These are phyloP conservation scores for Apotomis betuletana DNA, from an alignment of 2,888 invertebrate species.

Conservation along the genomic window DNA sequence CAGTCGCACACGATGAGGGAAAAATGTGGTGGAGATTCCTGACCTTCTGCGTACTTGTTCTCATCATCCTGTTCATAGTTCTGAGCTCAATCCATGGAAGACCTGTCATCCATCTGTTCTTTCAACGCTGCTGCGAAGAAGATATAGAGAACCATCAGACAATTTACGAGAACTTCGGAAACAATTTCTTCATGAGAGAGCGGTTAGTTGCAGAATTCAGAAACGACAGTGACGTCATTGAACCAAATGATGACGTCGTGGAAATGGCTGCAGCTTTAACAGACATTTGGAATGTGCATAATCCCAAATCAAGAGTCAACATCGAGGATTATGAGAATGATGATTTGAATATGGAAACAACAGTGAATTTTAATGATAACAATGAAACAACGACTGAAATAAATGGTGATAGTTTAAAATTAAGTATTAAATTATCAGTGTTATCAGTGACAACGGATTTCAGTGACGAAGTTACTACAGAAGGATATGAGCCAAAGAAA, in stretches of 20 bases:
- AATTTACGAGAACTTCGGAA: conserved; percentile 67
- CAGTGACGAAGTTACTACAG: conserved; percentile 40
- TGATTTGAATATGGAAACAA: background rate
- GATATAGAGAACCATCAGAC: conserved; percentile 74
- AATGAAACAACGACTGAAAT: conserved; percentile 10
- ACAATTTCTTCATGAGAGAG: conserved; percentile 69
- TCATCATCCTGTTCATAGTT: conserved; percentile 66
- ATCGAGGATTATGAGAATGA: conserved; percentile 35
- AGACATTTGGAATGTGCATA: conserved; percentile 52
- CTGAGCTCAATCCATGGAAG: conserved; percentile 68
- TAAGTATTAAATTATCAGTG: background rate
- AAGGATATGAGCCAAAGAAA: conserved; percentile 1
- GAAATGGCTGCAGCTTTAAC: conserved; percentile 49
- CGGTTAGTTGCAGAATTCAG: conserved; percentile 58
- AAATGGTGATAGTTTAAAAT: conserved; percentile 1
- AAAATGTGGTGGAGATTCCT: conserved; percentile 74
- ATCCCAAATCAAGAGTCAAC: conserved; percentile 47
- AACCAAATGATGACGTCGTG: conserved; percentile 49
- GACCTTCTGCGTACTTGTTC: conserved; percentile 69
- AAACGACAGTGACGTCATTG: conserved; percentile 51
- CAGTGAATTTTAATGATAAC: background rate
- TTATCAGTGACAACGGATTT: conserved; percentile 16
- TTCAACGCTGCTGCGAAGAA: conserved; percentile 68
- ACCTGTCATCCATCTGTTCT: conserved; percentile 67
- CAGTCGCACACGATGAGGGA: conserved; percentile 40